Evolutionary conservation across 2,113 vertebrate genomes (phyloP).

Genomic region (Fukomys damarensis): DNA sequence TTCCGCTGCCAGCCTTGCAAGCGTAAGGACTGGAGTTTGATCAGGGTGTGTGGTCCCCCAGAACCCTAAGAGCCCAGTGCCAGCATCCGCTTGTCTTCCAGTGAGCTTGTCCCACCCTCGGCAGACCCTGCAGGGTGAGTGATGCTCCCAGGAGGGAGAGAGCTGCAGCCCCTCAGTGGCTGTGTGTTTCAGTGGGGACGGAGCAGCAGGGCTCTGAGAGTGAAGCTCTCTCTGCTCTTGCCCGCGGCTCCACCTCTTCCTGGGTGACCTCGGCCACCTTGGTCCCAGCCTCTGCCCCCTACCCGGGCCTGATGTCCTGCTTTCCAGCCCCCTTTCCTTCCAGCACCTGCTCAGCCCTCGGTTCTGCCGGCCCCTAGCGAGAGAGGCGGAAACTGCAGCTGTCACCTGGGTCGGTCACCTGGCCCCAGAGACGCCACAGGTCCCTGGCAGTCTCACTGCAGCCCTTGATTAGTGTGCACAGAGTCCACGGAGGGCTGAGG

Average conservation of each 20-base stretch:
- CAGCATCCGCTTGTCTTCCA: background rate
- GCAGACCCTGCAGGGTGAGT: background rate
- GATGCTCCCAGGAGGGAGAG: background rate
- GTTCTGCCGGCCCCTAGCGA: slow-evolving; percentile 69
- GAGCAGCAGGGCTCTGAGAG: background rate
- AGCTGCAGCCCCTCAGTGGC: background rate
- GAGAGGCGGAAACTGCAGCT: slow-evolving; percentile 54
- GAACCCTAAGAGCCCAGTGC: background rate
- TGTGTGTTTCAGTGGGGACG: background rate
- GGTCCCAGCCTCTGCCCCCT: background rate
- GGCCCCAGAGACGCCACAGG: fast-evolving
- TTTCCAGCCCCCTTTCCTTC: background rate
- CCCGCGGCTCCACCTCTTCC: background rate
- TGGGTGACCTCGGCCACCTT: fast-evolving
- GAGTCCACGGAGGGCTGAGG: background rate
- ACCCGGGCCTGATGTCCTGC: background rate
- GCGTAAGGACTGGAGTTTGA: too few relatives aligned
- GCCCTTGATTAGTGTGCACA: background rate
- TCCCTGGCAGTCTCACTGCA: background rate
- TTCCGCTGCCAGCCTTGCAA: too few relatives aligned
- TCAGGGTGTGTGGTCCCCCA: background rate
- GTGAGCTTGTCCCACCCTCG: too few relatives aligned
- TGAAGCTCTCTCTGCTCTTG: background rate
- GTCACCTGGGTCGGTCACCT: fast-evolving
- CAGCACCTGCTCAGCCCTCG: background rate